Base-by-base conservation (phyloP, 2,113 vertebrate genomes). In the Lasiurus borealis region DNA sequence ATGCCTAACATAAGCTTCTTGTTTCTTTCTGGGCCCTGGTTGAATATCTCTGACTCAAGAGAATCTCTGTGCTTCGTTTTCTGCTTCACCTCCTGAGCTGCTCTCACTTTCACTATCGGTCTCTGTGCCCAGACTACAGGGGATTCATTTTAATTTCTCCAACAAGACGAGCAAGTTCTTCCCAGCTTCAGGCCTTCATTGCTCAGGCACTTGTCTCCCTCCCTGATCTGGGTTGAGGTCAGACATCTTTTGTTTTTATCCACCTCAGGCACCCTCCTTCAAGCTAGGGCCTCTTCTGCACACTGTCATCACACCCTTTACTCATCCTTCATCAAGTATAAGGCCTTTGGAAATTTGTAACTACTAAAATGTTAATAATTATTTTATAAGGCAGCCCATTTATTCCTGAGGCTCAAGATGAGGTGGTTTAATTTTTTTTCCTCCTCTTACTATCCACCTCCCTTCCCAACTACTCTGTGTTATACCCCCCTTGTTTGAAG, bases 151-250 rank as follows among this genome's bases (percentile, higher is more conserved):
- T 80, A 15, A 10, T 34, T 64, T 44, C 27, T 4, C 14, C 6
- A 64, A 3, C 6, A 16, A 2, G 8, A 23, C 44, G 12, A 44
- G n/a, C 9, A 8, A 19, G 40, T 46, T n/a, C 23, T 72, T 27
- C 44, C 16, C 6, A 50, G 44, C 19, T 11, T 69, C n/a, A 66
- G 50, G 27, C 29, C 34, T 62, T 19, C 15, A 27, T 6, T 23
- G 16, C 57, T 31, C 18, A 40, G 34, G 19, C 13, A 3, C 4
- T 3, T 0, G 29, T 1, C 8, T 3, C 0, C 21, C 36, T 46
- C 16, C 34, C n/a, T 2, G 5, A 40, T 11, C 46, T 14, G 50
- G 4, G 14, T 5, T 71, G 19, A 7, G 84, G 13, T 34, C 50
- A 5, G 50, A 21, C 15, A 36, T 8, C 46, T 14, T 21, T 6